These are phyloP conservation scores for Pholis gunnellus DNA, from an alignment of 2,113 vertebrate genomes.

Conservation along the genomic window DNA sequence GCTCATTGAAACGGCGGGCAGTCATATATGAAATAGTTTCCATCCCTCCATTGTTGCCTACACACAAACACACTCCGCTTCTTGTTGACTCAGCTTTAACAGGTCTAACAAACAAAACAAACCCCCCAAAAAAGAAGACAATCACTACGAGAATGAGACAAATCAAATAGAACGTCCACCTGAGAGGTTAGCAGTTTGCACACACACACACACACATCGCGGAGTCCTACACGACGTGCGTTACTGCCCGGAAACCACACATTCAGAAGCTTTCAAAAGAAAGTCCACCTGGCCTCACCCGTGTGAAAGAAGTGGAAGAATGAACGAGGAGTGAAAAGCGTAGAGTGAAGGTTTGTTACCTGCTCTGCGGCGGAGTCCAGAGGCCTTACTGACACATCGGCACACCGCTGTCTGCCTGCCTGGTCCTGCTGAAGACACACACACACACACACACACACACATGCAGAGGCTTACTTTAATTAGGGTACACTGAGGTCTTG, in stretches of 20 bases:
- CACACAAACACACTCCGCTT: background rate
- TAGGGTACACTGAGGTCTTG: conserved; percentile 32
- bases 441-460: conserved; percentile 25
- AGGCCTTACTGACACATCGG: conserved; percentile 69
- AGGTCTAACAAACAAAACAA: background rate
- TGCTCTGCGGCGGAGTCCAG: conserved; percentile 65
- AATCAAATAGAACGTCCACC: background rate
- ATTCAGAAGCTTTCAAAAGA: background rate
- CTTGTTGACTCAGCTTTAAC: background rate
- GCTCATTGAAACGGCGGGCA: too few species aligned
- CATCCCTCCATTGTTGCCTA: too few species aligned
- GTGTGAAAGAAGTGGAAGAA: background rate
- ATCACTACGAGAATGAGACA: background rate
- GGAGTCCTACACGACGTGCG: background rate
- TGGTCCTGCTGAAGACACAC: conserved; percentile 65
- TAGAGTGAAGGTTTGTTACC: conserved; percentile 64
- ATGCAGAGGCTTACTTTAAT: conserved; percentile 31
- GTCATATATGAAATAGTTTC: too few species aligned
- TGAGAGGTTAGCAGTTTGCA: background rate
- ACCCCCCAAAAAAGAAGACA: background rate
- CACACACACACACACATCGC: too few species aligned
- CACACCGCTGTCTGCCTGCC: conserved; percentile 54
- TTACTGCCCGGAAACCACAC: background rate
- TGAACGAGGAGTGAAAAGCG: background rate
- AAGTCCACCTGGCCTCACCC: background rate